Percentiles rank a stretch among this genome's conserved stretches.
phyloP scores from a whole-genome alignment of 1,140 invertebrate genomes.

The Philopotamus ludificatus region DNA sequence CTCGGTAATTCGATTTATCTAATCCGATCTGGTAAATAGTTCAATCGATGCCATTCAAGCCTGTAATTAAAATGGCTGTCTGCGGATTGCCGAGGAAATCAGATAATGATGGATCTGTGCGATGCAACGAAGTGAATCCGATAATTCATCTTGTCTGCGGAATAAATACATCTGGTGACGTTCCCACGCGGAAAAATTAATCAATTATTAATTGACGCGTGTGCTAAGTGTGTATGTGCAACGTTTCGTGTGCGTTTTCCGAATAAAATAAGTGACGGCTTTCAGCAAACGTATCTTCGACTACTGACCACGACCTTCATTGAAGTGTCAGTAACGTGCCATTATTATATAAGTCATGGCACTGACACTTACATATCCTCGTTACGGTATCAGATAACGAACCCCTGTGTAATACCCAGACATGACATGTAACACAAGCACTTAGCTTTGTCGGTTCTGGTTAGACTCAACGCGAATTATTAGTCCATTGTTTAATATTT shows the following conservation, averaged over 20 bases:
- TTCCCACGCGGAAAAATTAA: neutral
- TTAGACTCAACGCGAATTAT: too few species aligned
- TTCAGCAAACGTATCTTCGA: neutral
- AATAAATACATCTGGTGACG: neutral
- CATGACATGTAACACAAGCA: neutral
- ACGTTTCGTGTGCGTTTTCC: neutral
- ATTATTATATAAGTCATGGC: neutral
- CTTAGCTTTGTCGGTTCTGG: neutral
- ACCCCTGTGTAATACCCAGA: neutral
- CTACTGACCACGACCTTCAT: slow-evolving; percentile 9
- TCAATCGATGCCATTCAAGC: neutral
- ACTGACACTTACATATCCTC: slow-evolving; percentile 12
- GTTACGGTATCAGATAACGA: slow-evolving; percentile 18
- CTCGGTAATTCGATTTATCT: neutral
- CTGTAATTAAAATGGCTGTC: neutral
- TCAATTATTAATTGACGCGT: neutral
- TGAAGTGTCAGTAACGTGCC: slow-evolving; percentile 17
- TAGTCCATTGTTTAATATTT: too few species aligned
- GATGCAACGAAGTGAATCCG: neutral
- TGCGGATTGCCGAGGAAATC: neutral
- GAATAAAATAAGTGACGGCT: neutral
- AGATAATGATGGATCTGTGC: neutral
- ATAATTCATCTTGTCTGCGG: neutral
- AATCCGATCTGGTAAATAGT: neutral
- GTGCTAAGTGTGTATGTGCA: neutral